phyloP scores from a whole-genome alignment of 2,113 vertebrate genomes.

The Coptodon bakossiorum region DNA sequence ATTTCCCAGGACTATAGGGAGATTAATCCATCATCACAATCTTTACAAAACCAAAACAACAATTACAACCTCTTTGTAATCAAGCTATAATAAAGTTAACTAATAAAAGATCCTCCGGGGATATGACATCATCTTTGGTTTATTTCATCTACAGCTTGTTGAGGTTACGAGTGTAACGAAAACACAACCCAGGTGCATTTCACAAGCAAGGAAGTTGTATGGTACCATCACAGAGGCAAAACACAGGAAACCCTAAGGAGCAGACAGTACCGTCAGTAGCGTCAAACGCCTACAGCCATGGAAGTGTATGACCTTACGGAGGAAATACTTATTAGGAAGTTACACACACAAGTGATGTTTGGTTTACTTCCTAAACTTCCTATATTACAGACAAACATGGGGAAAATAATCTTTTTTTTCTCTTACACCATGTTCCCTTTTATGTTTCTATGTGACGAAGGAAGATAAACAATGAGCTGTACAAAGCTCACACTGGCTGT shows the following conservation, averaged over 20 bases:
- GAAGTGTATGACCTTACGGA: constrained; percentile 23
- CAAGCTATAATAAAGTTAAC: not conserved
- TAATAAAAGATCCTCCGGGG: not conserved
- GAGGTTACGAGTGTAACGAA: constrained; percentile 61
- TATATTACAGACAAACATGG: not conserved
- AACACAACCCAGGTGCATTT: constrained; percentile 66
- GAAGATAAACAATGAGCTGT: not conserved
- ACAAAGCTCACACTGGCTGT: not conserved
- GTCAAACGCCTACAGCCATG: constrained; percentile 42
- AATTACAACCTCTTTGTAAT: not conserved
- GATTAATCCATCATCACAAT: not conserved
- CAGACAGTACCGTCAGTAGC: constrained; percentile 35
- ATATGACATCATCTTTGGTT: not conserved
- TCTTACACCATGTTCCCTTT: not conserved
- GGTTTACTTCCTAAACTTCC: constrained; percentile 7
- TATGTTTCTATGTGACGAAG: not conserved
- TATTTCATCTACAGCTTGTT: constrained; percentile 37
- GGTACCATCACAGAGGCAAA: constrained; percentile 42
- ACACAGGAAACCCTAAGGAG: constrained; percentile 65
- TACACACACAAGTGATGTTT: not conserved
- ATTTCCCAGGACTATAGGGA: not conserved
- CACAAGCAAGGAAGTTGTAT: constrained; percentile 52
- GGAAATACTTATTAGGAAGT: constrained; percentile 27
- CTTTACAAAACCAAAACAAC: not conserved
- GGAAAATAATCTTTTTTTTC: not conserved